Conservation (phyloP, 2,113 vertebrate genomes). For the Lophotis ruficrista region DNA sequence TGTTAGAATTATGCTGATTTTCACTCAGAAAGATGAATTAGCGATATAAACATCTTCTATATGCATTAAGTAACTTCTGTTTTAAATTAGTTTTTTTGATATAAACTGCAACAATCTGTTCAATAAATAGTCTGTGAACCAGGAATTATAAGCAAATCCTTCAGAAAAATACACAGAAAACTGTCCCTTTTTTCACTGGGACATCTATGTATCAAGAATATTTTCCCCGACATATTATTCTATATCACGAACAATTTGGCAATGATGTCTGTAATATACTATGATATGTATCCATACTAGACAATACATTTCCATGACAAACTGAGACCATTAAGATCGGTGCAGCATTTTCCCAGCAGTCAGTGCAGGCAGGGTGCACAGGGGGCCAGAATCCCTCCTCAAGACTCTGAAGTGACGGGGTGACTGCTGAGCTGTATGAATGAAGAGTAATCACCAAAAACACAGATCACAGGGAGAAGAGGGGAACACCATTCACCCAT, state of each 20-base stretch:
- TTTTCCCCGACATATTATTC: background rate
- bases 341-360: background rate
- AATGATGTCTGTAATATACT: background rate
- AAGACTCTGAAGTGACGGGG: background rate
- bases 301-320: background rate
- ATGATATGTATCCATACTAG: background rate
- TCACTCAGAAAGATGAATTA: slow-evolving; percentile 1
- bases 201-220: background rate
- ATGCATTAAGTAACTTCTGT: background rate
- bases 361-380: background rate
- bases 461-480: background rate
- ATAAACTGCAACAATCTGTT: background rate
- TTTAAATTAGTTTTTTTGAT: background rate
- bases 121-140: background rate
- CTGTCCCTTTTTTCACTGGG: background rate
- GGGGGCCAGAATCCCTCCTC: background rate
- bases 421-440: background rate
- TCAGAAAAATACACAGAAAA: background rate
- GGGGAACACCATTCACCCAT: background rate
- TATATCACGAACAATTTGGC: background rate
- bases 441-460: background rate
- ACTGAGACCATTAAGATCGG: background rate
- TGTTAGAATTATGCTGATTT: slow-evolving; percentile 21
- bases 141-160: background rate
- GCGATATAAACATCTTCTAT: background rate